These are phyloP conservation scores for Anagrus nilaparvatae DNA, from an alignment of 1,140 invertebrate genomes.

Conservation along the genomic window DNA sequence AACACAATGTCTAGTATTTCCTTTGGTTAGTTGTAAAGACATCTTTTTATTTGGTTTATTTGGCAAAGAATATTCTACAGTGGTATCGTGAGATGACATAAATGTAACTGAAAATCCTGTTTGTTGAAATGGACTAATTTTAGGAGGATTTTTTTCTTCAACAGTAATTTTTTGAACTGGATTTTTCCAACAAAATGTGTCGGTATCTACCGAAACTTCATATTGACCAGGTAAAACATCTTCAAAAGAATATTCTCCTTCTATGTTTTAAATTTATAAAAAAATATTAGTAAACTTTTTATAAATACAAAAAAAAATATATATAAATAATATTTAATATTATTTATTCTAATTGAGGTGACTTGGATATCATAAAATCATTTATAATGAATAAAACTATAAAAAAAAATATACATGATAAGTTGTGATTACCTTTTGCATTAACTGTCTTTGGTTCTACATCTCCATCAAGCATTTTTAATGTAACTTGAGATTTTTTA, in stretches of 20 bases:
- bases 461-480: slow-evolving; percentile 40
- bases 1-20: slow-evolving; percentile 55
- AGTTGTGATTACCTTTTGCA: slow-evolving; percentile 27
- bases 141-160: slow-evolving; percentile 53
- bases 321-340: not conserved
- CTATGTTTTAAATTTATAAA: slow-evolving; percentile 44
- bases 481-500: slow-evolving; percentile 41
- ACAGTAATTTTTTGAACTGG: slow-evolving; percentile 48
- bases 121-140: slow-evolving; percentile 63
- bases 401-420: slow-evolving; percentile 10
- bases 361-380: not conserved
- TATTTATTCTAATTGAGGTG: not conserved
- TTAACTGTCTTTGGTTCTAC: slow-evolving; percentile 32
- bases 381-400: not conserved
- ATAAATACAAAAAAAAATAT: not conserved
- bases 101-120: slow-evolving; percentile 63
- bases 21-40: slow-evolving; percentile 35
- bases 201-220: slow-evolving; percentile 54
- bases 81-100: slow-evolving; percentile 58
- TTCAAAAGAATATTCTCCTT: slow-evolving; percentile 63
- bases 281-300: slow-evolving; percentile 22
- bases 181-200: slow-evolving; percentile 66
- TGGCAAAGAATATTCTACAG: slow-evolving; percentile 27
- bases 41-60: slow-evolving; percentile 26
- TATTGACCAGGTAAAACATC: slow-evolving; percentile 77